These are phyloP conservation scores for Trachemys scripta DNA, from an alignment of 2,113 vertebrate genomes.

Conservation along the genomic window DNA sequence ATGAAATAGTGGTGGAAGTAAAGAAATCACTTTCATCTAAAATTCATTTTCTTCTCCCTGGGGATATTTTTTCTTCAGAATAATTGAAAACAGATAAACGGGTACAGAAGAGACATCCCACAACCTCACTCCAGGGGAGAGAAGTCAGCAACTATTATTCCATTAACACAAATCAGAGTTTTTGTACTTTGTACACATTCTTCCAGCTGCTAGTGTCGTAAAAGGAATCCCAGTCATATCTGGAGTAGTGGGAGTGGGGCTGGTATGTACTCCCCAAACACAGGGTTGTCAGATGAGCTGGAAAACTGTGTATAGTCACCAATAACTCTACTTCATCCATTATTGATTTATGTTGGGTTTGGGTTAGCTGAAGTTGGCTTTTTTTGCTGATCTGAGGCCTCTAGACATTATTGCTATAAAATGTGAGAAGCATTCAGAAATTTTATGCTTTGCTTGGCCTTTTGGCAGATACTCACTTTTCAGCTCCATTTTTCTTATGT, in stretches of 20 bases:
- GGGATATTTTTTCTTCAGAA: neutral
- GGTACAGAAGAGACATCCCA: neutral
- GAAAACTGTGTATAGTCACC: neutral
- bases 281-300: neutral
- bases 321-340: neutral
- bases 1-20: neutral
- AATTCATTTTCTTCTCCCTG: neutral
- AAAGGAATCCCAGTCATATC: neutral
- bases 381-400: neutral
- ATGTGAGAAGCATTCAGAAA: neutral
- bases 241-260: neutral
- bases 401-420: neutral
- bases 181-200: neutral
- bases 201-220: neutral
- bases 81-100: neutral
- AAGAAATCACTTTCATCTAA: neutral
- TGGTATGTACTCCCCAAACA: neutral
- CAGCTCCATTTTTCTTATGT: neutral
- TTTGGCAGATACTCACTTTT: neutral
- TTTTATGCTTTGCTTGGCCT: neutral
- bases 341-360: neutral
- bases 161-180: neutral
- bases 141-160: neutral
- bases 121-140: neutral
- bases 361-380: neutral